Evolutionary conservation across 2,888 invertebrate species (phyloP).

Genomic region (Odontocerum albicorne): DNA sequence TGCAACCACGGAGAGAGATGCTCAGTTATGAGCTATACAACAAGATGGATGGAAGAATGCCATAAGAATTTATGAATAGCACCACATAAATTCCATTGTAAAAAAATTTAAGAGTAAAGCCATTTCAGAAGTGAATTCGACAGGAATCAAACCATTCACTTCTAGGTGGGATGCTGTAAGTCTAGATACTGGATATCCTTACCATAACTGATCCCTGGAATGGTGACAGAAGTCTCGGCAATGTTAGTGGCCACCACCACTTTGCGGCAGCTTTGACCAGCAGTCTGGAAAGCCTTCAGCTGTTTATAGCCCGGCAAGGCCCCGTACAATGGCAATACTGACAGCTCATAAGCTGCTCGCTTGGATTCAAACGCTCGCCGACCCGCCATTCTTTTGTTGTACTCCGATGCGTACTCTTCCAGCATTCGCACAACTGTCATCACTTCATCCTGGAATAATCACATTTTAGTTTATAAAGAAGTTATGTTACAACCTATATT

Average conservation of each 20-base stretch:
- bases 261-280: constrained; percentile 76
- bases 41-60: no score
- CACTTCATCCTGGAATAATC: constrained; percentile 77
- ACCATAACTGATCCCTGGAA: constrained; percentile 91
- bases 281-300: constrained; percentile 76
- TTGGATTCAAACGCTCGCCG: constrained; percentile 16
- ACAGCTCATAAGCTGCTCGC: constrained; percentile 48
- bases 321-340: constrained; percentile 90
- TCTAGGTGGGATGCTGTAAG: no score
- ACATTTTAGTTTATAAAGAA: not conserved
- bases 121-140: no score
- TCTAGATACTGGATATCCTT: constrained; percentile 37
- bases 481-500: not conserved
- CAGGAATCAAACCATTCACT: no score
- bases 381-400: constrained; percentile 43
- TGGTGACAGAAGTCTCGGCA: constrained; percentile 95
- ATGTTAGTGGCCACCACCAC: constrained; percentile 94
- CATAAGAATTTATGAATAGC: no score
- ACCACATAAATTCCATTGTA: no score
- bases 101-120: no score
- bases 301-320: constrained; percentile 80
- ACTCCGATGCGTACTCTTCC: constrained; percentile 59
- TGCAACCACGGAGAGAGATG: no score
- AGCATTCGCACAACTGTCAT: constrained; percentile 70
- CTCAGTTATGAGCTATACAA: no score